Evolutionary conservation across 1,140 invertebrate species (phyloP), one percentile per base, ranked within the genome.

Genomic region (Apis florea): DNA sequence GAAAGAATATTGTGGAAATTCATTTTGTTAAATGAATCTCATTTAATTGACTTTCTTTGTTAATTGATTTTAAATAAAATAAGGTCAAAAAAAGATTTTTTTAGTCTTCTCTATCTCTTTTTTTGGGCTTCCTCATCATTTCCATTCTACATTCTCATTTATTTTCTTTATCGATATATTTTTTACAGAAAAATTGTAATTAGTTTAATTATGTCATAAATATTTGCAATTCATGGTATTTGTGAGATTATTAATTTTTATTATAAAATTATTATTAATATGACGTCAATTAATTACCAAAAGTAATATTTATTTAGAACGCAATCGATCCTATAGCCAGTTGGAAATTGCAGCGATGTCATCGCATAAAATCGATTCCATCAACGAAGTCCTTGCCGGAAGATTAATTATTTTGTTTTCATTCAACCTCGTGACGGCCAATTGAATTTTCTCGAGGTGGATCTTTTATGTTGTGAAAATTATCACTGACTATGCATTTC

Each of bases 331-430:
- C 9, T 13, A 54, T 31, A 54, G 58, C 15, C 15, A 49, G 12
- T 54, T 53, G 59, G 13, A 53, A 64, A 51, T 61, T n/a, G 8
- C 61, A 10, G 17, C 53, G 17, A 53, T n/a, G 24, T 53, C 17
- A 17, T 21, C 59, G 58, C 12, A 24, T 2, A 53, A 66, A 66
- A 76, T 76, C 21, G 63, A 76, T 56, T 6, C 17, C 15, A 54
- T 19, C 17, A 40, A 53, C 59, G 12, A 53, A 17, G 51, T 31
- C 26, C 61, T 31, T 51, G 24, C 8, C 6, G 26, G 49, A 51
- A 53, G 51, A 54, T 67, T 56, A 77, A 77, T 77, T 77, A 67
- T 67, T 75, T 64, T 13, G 31, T 47, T 75, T 75, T 64, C 59
- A 63, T 64, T 31, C 17, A 67, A 47, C 12, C 21, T 67, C 21